phyloP scores from a whole-genome alignment of 2,888 invertebrate species.

The Caenorhabditis sulstoni region DNA sequence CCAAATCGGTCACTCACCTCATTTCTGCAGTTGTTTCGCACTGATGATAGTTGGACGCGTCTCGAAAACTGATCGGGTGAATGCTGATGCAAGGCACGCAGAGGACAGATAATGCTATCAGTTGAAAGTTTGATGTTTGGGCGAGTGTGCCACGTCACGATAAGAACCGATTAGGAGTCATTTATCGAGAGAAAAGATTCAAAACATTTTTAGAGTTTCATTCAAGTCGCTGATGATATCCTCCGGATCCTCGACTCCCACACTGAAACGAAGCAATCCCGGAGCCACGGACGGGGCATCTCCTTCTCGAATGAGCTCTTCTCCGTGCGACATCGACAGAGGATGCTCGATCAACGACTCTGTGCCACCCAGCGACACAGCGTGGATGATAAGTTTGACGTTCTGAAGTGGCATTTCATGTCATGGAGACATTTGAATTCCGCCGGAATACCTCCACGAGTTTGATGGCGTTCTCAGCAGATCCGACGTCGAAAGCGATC shows the following conservation, averaged over 20 bases:
- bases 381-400: conserved; percentile 56
- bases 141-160: no score
- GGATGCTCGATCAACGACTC: conserved; percentile 72
- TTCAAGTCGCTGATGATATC: conserved; percentile 76
- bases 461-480: conserved; percentile 48
- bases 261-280: conserved; percentile 67
- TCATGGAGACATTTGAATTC: not conserved
- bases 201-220: not conserved
- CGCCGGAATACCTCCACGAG: conserved; percentile 49
- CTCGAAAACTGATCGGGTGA: conserved; percentile 1
- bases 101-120: not conserved
- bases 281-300: conserved; percentile 20
- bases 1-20: conserved; percentile 36
- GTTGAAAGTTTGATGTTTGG: conserved; percentile 1
- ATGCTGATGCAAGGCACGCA: conserved; percentile 1
- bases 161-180: no score
- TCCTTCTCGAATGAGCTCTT: conserved; percentile 43
- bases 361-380: conserved; percentile 71
- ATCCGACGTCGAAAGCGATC: conserved; percentile 66
- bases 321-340: conserved; percentile 62
- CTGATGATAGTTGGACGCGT: conserved; percentile 19
- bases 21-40: conserved; percentile 5
- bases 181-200: no score
- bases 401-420: not conserved
- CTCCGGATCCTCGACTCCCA: conserved; percentile 81